Base-by-base conservation (phyloP, 1,140 invertebrate genomes). In the Sminthurides bifidus region DNA sequence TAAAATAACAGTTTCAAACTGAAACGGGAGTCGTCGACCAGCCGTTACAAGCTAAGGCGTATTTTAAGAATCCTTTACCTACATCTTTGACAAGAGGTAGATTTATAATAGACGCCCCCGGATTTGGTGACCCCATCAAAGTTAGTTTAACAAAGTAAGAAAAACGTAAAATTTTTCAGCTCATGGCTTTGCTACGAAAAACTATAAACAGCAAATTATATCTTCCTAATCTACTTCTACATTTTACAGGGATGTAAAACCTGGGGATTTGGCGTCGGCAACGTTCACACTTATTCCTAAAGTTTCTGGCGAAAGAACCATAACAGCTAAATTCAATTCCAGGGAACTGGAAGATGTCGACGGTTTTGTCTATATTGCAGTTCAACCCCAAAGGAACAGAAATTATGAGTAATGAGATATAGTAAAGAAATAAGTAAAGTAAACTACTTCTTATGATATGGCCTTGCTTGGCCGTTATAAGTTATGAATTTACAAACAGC, bases 41-140 rank as follows among this genome's bases (percentile, higher is more conserved):
- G 64, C 75, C 79, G 56, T 74, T 86, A 21, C 76, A 75, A 33
- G 82, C 81, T 0, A 77, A 76, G 5, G 74, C 86, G 2, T 80
- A 76, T n/a, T 75, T 93, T n/a, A 77, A 73, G 49, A 93, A 93
- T 74, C 86, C 89, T 1, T 66, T 93, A 45, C 85, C 87, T 0
- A 76, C 84, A 24, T 71, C 79, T 0, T 68, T 92, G 52, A 86
- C 75, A 56, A 83, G 81, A 57, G 81, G 85, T 38, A 72, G 78
- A 54, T 88, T 92, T 67, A 74, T 79, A 1, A 77, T 93, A 54
- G 85, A 91, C 68, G 85, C 83, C 8, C 80, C 84, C 0, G 87
- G 87, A 0, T 68, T 89, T 8, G 79, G 82, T 10, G 73, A 79
- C 44, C 80, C 83, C 17, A 60, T 87, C 8, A 83, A 82, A 66